Evolutionary conservation across 2,113 vertebrate species (phyloP).

Genomic region (Columba livia): DNA sequence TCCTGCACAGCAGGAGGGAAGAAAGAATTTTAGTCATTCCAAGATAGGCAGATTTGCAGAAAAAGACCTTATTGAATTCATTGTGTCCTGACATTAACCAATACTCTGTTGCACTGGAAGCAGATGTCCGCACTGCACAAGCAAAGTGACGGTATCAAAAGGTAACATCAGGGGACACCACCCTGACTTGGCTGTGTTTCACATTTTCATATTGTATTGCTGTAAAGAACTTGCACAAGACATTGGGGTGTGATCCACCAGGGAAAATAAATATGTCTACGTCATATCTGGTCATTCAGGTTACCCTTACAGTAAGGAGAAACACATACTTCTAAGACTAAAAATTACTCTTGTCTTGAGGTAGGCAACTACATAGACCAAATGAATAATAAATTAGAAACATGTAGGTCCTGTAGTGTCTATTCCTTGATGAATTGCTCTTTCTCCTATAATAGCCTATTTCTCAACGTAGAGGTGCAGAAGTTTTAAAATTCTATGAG

Average conservation of each 20-base stretch:
- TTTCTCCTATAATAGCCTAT: not conserved
- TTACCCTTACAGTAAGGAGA: not conserved
- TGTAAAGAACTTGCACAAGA: not conserved
- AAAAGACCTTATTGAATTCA: not conserved
- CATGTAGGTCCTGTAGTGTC: not conserved
- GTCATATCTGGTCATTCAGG: not conserved
- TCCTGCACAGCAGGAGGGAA: not conserved
- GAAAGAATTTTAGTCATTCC: not conserved
- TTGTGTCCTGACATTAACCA: rapidly evolving
- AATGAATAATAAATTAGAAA: not conserved
- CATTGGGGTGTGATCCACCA: not conserved
- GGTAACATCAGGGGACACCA: not conserved
- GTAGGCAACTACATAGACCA: not conserved
- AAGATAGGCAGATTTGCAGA: not conserved
- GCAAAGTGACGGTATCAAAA: not conserved
- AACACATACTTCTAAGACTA: not conserved
- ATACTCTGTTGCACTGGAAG: not conserved
- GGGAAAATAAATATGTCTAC: rapidly evolving
- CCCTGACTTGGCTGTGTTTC: not conserved
- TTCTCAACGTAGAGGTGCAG: not conserved
- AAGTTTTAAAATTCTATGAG: not conserved
- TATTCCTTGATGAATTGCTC: not conserved
- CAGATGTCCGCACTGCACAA: not conserved
- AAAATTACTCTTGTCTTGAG: not conserved
- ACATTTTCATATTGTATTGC: not conserved